phyloP scores from a whole-genome alignment of 2,888 invertebrate species.

The Xestoiulus laeticollis region DNA sequence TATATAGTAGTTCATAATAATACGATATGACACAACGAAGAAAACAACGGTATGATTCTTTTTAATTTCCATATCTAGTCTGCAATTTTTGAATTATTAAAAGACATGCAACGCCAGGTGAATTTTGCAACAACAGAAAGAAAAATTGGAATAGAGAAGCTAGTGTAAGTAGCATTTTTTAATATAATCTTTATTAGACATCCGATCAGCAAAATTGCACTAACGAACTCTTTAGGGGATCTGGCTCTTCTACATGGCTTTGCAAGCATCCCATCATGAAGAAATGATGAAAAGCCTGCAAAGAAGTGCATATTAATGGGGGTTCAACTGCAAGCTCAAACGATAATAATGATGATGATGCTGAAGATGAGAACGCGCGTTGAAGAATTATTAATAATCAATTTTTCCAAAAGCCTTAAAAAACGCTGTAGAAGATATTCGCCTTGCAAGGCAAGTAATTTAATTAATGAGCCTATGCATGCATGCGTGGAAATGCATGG shows the following conservation, averaged over 20 bases:
- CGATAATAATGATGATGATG: constrained; percentile 40
- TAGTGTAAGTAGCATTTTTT: neutral
- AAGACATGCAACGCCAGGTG: too few relatives aligned
- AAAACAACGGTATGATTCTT: too few relatives aligned
- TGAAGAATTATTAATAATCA: constrained; percentile 43
- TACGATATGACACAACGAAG: too few relatives aligned
- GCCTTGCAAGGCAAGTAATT: constrained; percentile 40
- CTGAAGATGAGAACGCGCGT: constrained; percentile 36
- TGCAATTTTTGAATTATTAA: too few relatives aligned
- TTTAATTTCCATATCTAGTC: too few relatives aligned
- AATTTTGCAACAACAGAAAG: neutral
- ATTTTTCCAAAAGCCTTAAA: constrained; percentile 27
- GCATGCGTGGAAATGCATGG: constrained; percentile 41
- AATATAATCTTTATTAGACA: too few relatives aligned
- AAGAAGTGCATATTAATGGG: constrained; percentile 41
- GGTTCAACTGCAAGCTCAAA: constrained; percentile 31
- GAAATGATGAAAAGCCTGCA: constrained; percentile 35
- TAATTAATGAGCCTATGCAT: constrained; percentile 38
- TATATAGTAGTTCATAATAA: too few relatives aligned
- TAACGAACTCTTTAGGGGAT: neutral
- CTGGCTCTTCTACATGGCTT: neutral
- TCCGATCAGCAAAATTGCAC: neutral
- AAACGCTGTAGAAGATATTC: neutral
- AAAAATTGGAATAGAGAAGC: neutral
- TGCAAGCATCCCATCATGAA: neutral